A percentile compares a stretch with the other conserved stretches of the same genome.
phyloP scores from a whole-genome alignment of 2,888 invertebrate genomes.

The Marasmarcha lunaedactyla region DNA sequence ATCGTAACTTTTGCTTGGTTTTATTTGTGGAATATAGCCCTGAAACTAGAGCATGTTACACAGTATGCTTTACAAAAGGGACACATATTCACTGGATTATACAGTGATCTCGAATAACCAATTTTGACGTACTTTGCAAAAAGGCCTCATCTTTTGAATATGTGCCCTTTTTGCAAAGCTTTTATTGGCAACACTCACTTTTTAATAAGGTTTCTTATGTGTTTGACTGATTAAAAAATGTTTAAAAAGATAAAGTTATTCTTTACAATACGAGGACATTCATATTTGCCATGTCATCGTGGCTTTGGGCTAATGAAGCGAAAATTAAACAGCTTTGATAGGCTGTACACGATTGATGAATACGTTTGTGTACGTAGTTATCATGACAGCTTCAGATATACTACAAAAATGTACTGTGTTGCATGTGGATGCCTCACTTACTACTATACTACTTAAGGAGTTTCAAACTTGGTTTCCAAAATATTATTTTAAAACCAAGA shows the following conservation, averaged over 20 bases:
- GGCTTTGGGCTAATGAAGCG: conserved; percentile 4
- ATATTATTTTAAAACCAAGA: conserved; percentile 4
- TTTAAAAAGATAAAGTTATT: conserved; percentile 4
- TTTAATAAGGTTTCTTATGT: conserved; percentile 1
- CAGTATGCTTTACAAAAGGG: too few species aligned
- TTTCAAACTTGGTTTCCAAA: conserved; percentile 5
- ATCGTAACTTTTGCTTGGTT: too few species aligned
- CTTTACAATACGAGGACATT: conserved; percentile 1
- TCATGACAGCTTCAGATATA: conserved; percentile 4
- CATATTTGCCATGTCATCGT: conserved; percentile 3
- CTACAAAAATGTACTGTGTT: conserved; percentile 3
- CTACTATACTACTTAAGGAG: too few species aligned
- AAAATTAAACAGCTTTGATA: conserved; percentile 1
- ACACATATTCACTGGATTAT: too few species aligned
- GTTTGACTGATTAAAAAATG: neutral
- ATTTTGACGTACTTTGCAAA: too few species aligned
- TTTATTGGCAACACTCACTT: too few species aligned
- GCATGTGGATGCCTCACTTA: conserved; percentile 3
- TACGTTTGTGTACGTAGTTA: conserved; percentile 1
- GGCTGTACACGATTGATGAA: neutral
- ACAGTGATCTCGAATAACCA: too few species aligned
- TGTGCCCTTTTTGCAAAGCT: too few species aligned
- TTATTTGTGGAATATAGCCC: too few species aligned
- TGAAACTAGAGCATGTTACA: too few species aligned
- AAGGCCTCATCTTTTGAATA: too few species aligned